Evolutionary conservation across 2,888 invertebrate genomes (phyloP).

Genomic region (Harpalus rubripes): DNA sequence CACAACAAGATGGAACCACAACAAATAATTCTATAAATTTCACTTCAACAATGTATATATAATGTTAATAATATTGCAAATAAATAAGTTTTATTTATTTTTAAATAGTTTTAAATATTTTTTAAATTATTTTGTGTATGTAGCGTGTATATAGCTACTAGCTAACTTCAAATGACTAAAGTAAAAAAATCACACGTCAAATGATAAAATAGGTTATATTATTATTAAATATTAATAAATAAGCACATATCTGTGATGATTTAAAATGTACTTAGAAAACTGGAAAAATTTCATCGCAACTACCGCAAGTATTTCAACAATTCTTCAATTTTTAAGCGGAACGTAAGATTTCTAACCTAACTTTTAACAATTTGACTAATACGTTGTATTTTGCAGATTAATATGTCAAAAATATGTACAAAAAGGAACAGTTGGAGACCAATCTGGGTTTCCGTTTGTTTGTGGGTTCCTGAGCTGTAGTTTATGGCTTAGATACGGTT

Average conservation of each 20-base stretch:
- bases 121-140: too few relatives aligned
- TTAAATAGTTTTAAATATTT: too few relatives aligned
- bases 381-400: conserved; percentile 80
- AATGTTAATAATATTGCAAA: too few relatives aligned
- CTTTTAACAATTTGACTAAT: conserved; percentile 27
- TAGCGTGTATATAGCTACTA: too few relatives aligned
- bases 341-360: conserved; percentile 81
- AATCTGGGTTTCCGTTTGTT: conserved; percentile 88
- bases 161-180: too few relatives aligned
- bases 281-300: conserved; percentile 78
- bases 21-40: too few relatives aligned
- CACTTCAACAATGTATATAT: too few relatives aligned
- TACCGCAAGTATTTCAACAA: conserved; percentile 87
- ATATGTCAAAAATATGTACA: conserved; percentile 87
- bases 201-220: too few relatives aligned
- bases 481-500: conserved; percentile 90
- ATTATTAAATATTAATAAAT: too few relatives aligned
- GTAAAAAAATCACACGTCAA: too few relatives aligned
- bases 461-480: conserved; percentile 88
- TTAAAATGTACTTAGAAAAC: conserved; percentile 75
- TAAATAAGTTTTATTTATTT: too few relatives aligned
- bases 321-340: conserved; percentile 91
- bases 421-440: conserved; percentile 87
- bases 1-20: too few relatives aligned
- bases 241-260: conserved; percentile 48